These are phyloP conservation scores for Leptinotarsa juncta DNA, from an alignment of 2,888 invertebrate species.

Conservation along the genomic window DNA sequence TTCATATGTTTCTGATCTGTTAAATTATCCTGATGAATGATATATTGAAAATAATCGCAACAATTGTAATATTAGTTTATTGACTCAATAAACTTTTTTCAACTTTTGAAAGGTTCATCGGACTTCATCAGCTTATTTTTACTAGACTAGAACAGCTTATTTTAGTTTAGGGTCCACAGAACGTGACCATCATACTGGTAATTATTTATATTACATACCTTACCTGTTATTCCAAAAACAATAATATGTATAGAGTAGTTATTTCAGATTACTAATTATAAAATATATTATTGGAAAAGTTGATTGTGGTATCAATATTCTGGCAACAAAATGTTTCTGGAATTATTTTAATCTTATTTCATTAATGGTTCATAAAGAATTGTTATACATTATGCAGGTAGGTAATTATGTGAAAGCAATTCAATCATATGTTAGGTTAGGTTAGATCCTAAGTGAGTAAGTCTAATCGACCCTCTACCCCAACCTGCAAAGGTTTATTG, in stretches of 20 bases:
- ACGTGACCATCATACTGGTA: conserved; percentile 36
- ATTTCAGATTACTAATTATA: conserved; percentile 53
- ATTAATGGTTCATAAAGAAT: no score
- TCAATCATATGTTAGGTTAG: no score
- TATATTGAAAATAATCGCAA: conserved; percentile 1
- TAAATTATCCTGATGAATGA: no score
- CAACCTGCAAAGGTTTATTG: no score
- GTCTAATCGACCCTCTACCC: no score
- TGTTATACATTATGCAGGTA: no score
- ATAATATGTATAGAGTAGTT: conserved; percentile 55
- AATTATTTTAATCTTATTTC: no score
- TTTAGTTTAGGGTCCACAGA: conserved; percentile 38
- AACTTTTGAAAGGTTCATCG: neutral
- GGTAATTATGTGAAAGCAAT: no score
- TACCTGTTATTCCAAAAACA: conserved; percentile 50
- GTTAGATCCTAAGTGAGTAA: no score
- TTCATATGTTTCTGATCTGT: no score
- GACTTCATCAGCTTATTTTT: conserved; percentile 10
- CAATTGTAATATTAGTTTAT: neutral
- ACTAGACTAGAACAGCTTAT: conserved; percentile 41
- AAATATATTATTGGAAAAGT: conserved; percentile 43
- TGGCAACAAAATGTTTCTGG: neutral
- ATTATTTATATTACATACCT: conserved; percentile 51
- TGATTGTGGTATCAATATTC: conserved; percentile 8
- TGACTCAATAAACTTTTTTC: neutral